A percentile compares a stretch with the other conserved stretches of the same genome.
phyloP scores from a whole-genome alignment of 2,113 vertebrate genomes.

The Crotophaga sulcirostris region DNA sequence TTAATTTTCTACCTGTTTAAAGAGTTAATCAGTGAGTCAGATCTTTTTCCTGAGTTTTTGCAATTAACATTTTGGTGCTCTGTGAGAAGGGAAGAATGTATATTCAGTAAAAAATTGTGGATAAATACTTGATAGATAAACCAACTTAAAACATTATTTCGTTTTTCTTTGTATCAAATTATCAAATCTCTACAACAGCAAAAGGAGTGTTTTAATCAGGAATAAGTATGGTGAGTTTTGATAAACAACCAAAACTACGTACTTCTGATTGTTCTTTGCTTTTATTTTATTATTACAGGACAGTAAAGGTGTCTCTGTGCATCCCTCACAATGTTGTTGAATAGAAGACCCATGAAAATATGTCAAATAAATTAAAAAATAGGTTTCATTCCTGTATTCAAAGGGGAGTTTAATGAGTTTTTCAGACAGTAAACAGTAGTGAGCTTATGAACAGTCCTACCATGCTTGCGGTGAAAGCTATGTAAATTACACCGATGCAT shows the following conservation, averaged over 20 bases:
- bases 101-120: not conserved
- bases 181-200: not conserved
- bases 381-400: conserved; percentile 63
- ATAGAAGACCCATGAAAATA: conserved; percentile 40
- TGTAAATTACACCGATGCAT: conserved; percentile 79
- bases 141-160: not conserved
- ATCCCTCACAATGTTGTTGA: conserved; percentile 10
- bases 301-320: not conserved
- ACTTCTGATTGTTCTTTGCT: not conserved
- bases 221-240: not conserved
- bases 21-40: not conserved
- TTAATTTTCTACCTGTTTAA: not conserved
- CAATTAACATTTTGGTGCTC: not conserved
- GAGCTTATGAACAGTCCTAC: conserved; percentile 60
- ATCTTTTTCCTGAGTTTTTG: not conserved
- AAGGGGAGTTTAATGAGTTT: conserved; percentile 70
- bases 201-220: conserved; percentile 4
- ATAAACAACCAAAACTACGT: not conserved
- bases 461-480: conserved; percentile 64
- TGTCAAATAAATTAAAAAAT: conserved; percentile 55
- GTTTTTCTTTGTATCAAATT: not conserved
- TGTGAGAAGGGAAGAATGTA: not conserved
- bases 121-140: not conserved
- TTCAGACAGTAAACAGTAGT: conserved; percentile 66
- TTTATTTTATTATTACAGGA: conserved; percentile 14